Base-by-base conservation (phyloP, 1,140 invertebrate genomes). In the Trichonephila inaurata region DNA sequence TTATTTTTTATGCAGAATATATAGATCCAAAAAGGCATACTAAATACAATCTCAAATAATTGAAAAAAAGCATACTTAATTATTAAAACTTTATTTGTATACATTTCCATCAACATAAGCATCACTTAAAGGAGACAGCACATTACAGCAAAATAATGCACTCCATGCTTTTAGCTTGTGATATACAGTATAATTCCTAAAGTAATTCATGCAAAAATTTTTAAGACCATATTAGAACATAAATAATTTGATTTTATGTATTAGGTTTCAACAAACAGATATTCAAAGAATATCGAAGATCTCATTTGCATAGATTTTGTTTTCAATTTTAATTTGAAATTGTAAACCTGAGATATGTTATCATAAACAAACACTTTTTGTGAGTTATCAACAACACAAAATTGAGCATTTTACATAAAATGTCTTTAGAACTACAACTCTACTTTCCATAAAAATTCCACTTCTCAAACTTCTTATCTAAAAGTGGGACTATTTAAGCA, bases 381-480 rank as follows among this genome's bases (percentile, higher is more conserved):
- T 44, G 77, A 61, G 28, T 66, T 51, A 66, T 92, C 91, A 92
- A 92, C 91, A 92, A 87, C 91, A 87, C 33, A 92, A 92, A 91
- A 92, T 92, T 92, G 91, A 92, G 91, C 91, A 92, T 69, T 87
- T 72, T 87, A 92, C 91, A 92, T 72, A 92, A 92, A 90, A 92
- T 87, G 62, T 62, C 82, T 64, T 92, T 87, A 77, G 83, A 83
- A 44, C 91, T 92, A 92, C 28, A 92, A 33, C n/a, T 87, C 91
- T 92, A 92, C 91, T 60, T 86, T 87, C 91, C 82, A 87, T 92
- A 87, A 92, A 92, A 92, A 61, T 87, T 85, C 83, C 60, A 85
- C 51, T 92, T 77, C 85, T 87, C 61, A 87, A 92, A 87, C 64
- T 92, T 58, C 16, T 40, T 87, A 87, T 92, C 82, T 86, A 87